Percentiles rank a stretch among this genome's conserved stretches.
Conservation (phyloP, 2,888 invertebrate species). For the Eupithecia dodoneata region DNA sequence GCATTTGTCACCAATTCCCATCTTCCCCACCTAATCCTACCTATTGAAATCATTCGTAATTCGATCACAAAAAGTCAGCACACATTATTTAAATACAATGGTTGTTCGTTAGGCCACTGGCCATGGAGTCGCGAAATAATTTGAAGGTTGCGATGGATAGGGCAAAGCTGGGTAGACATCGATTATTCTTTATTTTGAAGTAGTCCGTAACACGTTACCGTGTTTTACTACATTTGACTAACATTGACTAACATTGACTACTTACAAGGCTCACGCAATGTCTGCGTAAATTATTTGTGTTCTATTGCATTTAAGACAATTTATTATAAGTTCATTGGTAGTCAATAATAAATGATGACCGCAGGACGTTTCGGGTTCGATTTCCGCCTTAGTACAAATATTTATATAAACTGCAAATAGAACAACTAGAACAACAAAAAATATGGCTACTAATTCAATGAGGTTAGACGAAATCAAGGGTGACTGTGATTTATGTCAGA, state of each 20-base stretch:
- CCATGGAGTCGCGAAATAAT: conserved; percentile 16
- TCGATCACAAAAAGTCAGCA: conserved; percentile 75
- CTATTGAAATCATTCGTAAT: conserved; percentile 56
- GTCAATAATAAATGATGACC: no score
- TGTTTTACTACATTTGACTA: no score
- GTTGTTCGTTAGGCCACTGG: conserved; percentile 77
- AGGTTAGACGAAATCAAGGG: no score
- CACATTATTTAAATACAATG: conserved; percentile 83
- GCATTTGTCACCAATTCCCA: conserved; percentile 40
- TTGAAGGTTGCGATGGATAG: conserved; percentile 13
- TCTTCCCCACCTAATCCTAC: conserved; percentile 51
- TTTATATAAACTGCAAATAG: no score
- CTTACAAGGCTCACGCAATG: not conserved
- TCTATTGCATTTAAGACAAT: not conserved
- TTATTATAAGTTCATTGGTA: not conserved
- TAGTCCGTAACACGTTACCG: no score
- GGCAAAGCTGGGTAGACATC: not conserved
- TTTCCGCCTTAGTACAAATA: no score
- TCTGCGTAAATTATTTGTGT: not conserved
- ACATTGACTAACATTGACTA: not conserved
- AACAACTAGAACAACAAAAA: no score
- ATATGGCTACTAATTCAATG: no score
- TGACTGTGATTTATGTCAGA: no score
- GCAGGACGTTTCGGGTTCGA: no score
- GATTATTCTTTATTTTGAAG: no score